Evolutionary conservation across 64 coral and sea anemone genomes (phyloP).

Genomic region (Stylophora pistillata): DNA sequence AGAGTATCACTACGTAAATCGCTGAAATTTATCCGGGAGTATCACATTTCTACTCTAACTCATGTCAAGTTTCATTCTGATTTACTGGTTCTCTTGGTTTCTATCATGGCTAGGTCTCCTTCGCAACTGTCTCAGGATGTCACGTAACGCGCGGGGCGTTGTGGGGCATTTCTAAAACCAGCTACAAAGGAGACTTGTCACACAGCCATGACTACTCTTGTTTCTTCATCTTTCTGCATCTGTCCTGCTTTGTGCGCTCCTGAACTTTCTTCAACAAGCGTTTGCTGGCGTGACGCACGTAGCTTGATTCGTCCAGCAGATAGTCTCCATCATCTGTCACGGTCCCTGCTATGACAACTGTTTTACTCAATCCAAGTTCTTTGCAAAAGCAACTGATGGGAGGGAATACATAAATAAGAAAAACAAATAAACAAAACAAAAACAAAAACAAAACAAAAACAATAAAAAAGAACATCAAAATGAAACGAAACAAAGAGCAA

Average conservation of each 20-base stretch:
- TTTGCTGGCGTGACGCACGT: conserved; percentile 4
- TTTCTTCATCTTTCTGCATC: conserved; percentile 13
- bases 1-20: no score
- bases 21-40: neutral
- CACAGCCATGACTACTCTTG: neutral
- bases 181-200: no score
- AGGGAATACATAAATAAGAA: neutral
- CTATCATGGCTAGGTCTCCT: neutral
- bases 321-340: neutral
- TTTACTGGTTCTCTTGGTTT: neutral
- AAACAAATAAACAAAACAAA: neutral
- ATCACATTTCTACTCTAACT: neutral
- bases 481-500: neutral
- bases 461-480: neutral
- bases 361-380: conserved; percentile 9
- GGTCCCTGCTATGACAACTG: conserved; percentile 23
- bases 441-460: neutral
- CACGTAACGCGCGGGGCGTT: no score
- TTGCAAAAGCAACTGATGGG: conserved; percentile 12
- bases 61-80: neutral
- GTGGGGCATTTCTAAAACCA: no score
- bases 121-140: neutral
- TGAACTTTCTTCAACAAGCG: conserved; percentile 26
- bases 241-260: neutral
- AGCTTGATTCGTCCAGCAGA: conserved; percentile 29